These are phyloP conservation scores for Anoura caudifer DNA, from an alignment of 2,113 vertebrate genomes.

Conservation along the genomic window DNA sequence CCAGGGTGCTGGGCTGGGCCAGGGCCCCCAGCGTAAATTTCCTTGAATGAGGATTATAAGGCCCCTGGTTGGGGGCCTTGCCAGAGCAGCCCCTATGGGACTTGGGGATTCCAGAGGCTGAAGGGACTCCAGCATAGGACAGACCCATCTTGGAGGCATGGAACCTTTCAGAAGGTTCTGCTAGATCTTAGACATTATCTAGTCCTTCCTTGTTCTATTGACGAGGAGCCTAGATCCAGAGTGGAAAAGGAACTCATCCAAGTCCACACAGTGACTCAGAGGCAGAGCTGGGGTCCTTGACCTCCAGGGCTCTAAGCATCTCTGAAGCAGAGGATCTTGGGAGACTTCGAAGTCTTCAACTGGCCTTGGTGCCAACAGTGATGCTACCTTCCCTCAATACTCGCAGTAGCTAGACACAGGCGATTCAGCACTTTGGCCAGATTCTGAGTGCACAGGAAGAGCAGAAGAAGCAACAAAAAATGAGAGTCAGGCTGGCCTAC, in stretches of 20 bases:
- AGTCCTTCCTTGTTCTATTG: neutral
- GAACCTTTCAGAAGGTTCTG: neutral
- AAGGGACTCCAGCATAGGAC: neutral
- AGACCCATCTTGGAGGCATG: neutral
- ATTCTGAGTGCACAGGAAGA: neutral
- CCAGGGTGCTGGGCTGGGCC: neutral
- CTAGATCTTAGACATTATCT: neutral
- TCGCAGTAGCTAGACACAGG: neutral
- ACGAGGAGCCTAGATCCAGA: neutral
- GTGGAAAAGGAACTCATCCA: neutral
- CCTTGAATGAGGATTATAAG: neutral
- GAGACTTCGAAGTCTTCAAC: neutral
- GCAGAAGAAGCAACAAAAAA: neutral
- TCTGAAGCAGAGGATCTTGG: neutral
- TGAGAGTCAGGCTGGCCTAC: neutral
- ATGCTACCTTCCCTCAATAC: neutral
- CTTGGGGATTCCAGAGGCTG: neutral
- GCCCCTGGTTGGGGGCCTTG: neutral
- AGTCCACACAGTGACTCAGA: neutral
- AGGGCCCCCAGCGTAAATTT: neutral
- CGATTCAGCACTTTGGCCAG: rapidly evolving
- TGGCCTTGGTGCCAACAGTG: neutral
- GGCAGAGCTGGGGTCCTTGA: neutral
- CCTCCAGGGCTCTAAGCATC: neutral
- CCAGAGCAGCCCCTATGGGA: neutral